phyloP scores from a whole-genome alignment of 2,797 vertebrate species.

The Esox masquinongy region DNA sequence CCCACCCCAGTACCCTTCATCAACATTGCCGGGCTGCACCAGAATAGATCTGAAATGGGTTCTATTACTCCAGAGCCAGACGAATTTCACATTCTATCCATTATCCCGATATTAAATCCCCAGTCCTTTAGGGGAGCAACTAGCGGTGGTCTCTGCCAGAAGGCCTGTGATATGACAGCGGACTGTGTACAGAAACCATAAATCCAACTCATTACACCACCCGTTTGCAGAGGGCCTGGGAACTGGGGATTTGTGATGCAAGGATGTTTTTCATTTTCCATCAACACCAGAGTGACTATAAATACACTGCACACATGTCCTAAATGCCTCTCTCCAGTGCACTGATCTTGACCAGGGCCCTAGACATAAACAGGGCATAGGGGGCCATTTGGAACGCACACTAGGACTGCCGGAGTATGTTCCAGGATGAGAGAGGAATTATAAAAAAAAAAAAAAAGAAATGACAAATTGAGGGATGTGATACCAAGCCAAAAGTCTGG shows the following conservation, averaged over 20 bases:
- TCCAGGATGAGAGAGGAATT: constrained; percentile 33
- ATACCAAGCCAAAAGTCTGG: constrained; percentile 55
- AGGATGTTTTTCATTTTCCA: neutral
- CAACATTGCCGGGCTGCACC: no score
- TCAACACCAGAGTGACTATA: constrained; percentile 35
- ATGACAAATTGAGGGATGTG: constrained; percentile 38
- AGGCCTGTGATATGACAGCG: neutral
- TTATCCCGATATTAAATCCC: neutral
- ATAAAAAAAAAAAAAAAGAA: constrained; percentile 50
- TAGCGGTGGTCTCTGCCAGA: neutral
- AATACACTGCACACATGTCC: constrained; percentile 16
- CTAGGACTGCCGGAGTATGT: constrained; percentile 25
- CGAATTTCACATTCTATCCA: neutral
- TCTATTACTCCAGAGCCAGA: neutral
- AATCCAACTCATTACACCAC: neutral
- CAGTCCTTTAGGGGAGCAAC: neutral
- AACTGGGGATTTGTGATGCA: neutral
- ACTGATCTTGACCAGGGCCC: no score
- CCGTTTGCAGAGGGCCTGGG: neutral
- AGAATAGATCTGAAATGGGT: no score
- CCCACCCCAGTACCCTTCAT: no score
- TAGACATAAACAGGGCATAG: no score
- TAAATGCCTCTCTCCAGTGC: no score
- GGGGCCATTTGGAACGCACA: no score
- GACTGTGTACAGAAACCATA: neutral